Evolutionary conservation across 37 sponge, comb jelly and placozoan genomes (phyloP), one percentile per base, ranked within the genome.

Genomic region (Halichondria panicea): DNA sequence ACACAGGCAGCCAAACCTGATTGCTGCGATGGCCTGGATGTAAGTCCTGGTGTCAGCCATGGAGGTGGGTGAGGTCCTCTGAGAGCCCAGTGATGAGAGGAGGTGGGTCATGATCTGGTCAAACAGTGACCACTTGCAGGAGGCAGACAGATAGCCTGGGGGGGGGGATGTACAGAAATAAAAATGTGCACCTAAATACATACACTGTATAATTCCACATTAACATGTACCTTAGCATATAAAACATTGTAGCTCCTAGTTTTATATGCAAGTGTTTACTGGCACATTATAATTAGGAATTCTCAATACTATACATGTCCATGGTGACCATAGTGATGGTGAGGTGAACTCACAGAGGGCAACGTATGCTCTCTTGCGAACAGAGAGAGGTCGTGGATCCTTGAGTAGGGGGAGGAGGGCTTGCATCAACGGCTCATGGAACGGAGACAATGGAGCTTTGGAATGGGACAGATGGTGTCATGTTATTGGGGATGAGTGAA

Each of bases 301-400:
- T n/a, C n/a, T n/a, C n/a, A n/a, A n/a, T n/a, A n/a, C n/a, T n/a
- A n/a, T n/a, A n/a, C n/a, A n/a, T n/a, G n/a, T n/a, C n/a, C n/a
- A n/a, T n/a, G n/a, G n/a, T n/a, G n/a, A n/a, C n/a, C n/a, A n/a
- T n/a, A n/a, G n/a, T n/a, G n/a, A n/a, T n/a, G n/a, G n/a, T n/a
- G n/a, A n/a, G n/a, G 21, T 30, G 0, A n/a, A 88, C 81, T 93
- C 42, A 95, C 98, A 89, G 9, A 97, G 66, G 21, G 93, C 98
- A 70, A 92, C 72, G 70, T 87, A 95, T 21, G 95, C 78, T 57
- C 98, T 86, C 83, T 97, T 97, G 60, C 95, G 81, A 42, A 97
- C 95, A 27, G 98, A 91, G 31, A 91, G 50, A 1, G 91, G 86
- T 34, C 68, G 67, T 34, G 91, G 91, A 45, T 91, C 86, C 18